Evolutionary conservation across 2,888 invertebrate genomes (phyloP).

Genomic region (Dasysyrphus albostriatus): DNA sequence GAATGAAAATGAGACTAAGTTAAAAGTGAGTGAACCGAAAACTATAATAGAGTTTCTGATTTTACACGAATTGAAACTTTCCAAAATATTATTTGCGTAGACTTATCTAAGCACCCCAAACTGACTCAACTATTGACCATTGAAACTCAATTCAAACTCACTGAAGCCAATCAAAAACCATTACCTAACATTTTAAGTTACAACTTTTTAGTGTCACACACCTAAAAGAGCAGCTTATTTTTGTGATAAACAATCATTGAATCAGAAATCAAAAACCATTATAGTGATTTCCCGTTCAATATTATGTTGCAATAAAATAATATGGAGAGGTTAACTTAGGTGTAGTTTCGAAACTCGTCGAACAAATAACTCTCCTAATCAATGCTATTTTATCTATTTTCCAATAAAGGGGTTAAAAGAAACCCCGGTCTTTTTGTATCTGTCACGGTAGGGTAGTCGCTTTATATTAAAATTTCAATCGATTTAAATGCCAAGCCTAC

Average conservation of each 20-base stretch:
- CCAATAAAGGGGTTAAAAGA: not conserved
- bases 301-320: slow-evolving; percentile 15
- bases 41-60: too few relatives aligned
- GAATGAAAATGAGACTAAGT: too few relatives aligned
- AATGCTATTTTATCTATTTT: not conserved
- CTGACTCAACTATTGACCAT: not conserved
- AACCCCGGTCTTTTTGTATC: not conserved
- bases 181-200: slow-evolving; percentile 53
- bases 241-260: not conserved
- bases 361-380: not conserved
- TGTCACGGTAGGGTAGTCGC: slow-evolving; percentile 44
- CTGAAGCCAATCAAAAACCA: slow-evolving; percentile 61
- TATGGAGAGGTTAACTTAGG: not conserved
- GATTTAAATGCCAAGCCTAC: slow-evolving; percentile 53
- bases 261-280: slow-evolving; percentile 64
- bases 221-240: slow-evolving; percentile 31
- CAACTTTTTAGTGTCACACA: slow-evolving; percentile 51
- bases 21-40: too few relatives aligned
- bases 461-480: slow-evolving; percentile 48
- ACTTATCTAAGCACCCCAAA: not conserved
- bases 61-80: too few relatives aligned
- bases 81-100: too few relatives aligned
- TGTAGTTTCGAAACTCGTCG: not conserved
- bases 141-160: slow-evolving; percentile 45
- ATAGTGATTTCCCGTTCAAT: slow-evolving; percentile 54